Conservation (phyloP, 2,888 invertebrate species). For the Hypsopygia costalis region DNA sequence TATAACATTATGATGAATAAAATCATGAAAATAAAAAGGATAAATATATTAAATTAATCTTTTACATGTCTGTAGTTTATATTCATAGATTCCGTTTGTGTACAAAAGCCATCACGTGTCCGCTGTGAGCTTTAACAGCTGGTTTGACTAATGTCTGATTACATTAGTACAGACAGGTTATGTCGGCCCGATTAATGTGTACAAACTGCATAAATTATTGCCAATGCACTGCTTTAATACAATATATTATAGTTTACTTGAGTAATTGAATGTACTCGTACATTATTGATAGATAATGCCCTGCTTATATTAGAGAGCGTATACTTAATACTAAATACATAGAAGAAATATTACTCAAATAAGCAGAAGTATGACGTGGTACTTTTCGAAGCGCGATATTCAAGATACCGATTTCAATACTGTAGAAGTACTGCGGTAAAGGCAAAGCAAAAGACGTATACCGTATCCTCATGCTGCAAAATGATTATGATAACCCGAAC, state of each 20-base stretch:
- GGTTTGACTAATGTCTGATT: constrained; percentile 40
- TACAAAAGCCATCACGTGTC: neutral
- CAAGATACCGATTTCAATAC: too few species aligned
- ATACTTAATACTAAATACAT: too few species aligned
- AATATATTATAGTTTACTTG: constrained; percentile 22
- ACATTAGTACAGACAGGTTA: constrained; percentile 37
- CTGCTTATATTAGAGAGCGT: neutral
- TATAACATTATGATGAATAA: too few species aligned
- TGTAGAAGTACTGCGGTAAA: too few species aligned
- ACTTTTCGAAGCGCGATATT: too few species aligned
- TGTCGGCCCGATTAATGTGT: constrained; percentile 41
- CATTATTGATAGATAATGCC: neutral
- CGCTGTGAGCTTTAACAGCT: constrained; percentile 21
- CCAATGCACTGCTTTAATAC: constrained; percentile 20
- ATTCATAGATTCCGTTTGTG: constrained; percentile 3
- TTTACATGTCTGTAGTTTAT: constrained; percentile 2
- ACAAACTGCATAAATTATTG: constrained; percentile 47
- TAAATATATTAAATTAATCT: too few species aligned
- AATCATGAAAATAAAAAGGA: too few species aligned
- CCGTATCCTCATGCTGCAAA: too few species aligned
- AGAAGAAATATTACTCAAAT: too few species aligned
- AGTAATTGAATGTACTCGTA: constrained; percentile 14
- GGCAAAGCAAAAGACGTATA: too few species aligned
- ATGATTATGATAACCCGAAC: too few species aligned
- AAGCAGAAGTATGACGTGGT: too few species aligned